Conservation (phyloP, 2,113 vertebrate genomes). For the Dasyornis broadbenti region DNA sequence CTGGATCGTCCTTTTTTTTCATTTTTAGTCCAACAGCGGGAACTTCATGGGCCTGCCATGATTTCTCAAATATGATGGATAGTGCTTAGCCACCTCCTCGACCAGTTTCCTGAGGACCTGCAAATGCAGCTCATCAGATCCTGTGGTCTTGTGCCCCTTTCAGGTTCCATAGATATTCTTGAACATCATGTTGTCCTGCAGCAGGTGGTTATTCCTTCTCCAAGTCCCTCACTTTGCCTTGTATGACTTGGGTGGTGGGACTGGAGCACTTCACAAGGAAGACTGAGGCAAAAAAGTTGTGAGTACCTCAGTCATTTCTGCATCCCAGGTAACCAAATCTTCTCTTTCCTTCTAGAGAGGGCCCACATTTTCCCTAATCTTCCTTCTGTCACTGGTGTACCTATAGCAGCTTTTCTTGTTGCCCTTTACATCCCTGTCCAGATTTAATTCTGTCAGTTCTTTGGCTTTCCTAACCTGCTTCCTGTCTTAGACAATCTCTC, state of each 20-base stretch:
- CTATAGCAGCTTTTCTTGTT: background rate
- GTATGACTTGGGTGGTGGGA: background rate
- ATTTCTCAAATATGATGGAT: background rate
- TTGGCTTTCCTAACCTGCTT: background rate
- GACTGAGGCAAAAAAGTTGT: background rate
- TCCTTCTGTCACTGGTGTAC: background rate
- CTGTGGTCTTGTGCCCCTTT: background rate
- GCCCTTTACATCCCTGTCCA: background rate
- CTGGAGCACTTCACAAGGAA: background rate
- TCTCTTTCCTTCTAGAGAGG: background rate
- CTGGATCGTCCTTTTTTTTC: background rate
- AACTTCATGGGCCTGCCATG: fast-evolving
- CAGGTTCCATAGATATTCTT: background rate
- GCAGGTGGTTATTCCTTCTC: background rate
- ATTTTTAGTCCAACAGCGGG: background rate
- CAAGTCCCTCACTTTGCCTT: background rate
- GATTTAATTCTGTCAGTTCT: background rate
- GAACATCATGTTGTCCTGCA: background rate
- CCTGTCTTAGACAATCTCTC: background rate
- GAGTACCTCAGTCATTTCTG: background rate
- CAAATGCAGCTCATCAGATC: background rate
- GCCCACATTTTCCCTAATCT: background rate
- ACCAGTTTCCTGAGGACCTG: background rate
- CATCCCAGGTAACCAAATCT: background rate
- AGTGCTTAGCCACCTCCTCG: background rate